Conservation (phyloP, 2,797 vertebrate species). For the Gastrophryne carolinensis region DNA sequence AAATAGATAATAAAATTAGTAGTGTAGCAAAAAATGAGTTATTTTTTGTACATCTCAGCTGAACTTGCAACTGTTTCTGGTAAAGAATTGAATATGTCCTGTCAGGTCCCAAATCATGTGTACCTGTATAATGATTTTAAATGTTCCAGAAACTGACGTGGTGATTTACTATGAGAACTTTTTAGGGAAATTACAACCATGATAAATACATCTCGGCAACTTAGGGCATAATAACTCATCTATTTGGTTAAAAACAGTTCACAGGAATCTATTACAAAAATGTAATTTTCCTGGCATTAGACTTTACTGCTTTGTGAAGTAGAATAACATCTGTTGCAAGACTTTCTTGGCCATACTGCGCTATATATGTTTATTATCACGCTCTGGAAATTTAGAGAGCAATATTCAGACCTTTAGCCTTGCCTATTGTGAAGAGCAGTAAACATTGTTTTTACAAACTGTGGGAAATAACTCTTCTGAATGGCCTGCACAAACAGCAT, state of each 20-base stretch:
- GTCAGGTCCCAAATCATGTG: too few relatives aligned
- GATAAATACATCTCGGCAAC: conserved; percentile 14
- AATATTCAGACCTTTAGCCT: not conserved
- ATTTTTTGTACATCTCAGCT: too few relatives aligned
- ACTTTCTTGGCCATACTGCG: not conserved
- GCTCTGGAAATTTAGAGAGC: not conserved
- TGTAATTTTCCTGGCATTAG: conserved; percentile 31
- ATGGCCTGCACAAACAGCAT: too few relatives aligned
- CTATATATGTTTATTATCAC: conserved; percentile 1
- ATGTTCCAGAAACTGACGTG: not conserved
- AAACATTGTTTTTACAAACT: too few relatives aligned
- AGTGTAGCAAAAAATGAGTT: too few relatives aligned
- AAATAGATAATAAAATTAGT: too few relatives aligned
- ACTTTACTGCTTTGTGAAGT: conserved; percentile 13
- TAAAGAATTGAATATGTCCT: too few relatives aligned
- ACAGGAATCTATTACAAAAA: conserved; percentile 13
- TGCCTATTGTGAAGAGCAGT: not conserved
- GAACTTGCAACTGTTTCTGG: too few relatives aligned
- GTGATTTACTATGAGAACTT: conserved; percentile 16
- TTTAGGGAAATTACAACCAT: not conserved
- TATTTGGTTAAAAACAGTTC: conserved; percentile 20
- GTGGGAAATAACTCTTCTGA: too few relatives aligned
- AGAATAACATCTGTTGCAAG: conserved; percentile 29
- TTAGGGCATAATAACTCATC: not conserved
- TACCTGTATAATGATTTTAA: too few relatives aligned